Percentiles rank a stretch among this genome's conserved stretches.
These are phyloP conservation scores for Diachasmimorpha longicaudata DNA, from an alignment of 1,140 invertebrate genomes.

Conservation along the genomic window DNA sequence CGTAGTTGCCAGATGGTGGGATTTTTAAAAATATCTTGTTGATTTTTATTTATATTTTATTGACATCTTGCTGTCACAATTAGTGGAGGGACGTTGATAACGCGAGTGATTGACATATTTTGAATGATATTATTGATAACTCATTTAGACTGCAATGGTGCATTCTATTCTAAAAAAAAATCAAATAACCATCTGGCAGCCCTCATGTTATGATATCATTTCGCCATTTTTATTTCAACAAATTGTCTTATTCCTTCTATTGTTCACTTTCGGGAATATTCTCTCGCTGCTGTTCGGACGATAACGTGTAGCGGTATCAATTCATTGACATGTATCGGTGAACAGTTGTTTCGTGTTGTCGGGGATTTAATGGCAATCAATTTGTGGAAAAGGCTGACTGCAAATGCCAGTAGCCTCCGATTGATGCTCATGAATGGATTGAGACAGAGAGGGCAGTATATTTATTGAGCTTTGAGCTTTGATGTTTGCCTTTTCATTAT, in stretches of 20 bases:
- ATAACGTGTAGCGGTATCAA: background rate
- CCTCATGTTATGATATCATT: too few species aligned
- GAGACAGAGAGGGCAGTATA: background rate
- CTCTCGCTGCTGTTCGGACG: background rate
- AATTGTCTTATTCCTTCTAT: background rate
- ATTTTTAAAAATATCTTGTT: too few species aligned
- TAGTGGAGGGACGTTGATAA: too few species aligned
- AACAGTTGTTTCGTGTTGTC: background rate
- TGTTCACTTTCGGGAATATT: too few species aligned
- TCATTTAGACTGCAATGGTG: too few species aligned
- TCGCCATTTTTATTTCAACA: background rate
- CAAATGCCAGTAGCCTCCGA: background rate
- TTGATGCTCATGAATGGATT: background rate
- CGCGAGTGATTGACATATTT: too few species aligned
- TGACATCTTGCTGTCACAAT: too few species aligned
- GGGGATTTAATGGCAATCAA: background rate
- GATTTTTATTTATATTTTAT: too few species aligned
- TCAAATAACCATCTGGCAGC: too few species aligned
- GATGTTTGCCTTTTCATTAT: background rate
- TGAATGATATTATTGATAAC: too few species aligned
- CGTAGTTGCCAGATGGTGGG: too few species aligned
- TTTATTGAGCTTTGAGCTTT: background rate
- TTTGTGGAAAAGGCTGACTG: background rate
- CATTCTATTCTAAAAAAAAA: too few species aligned
- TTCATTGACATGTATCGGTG: background rate